Evolutionary conservation across 1,140 invertebrate genomes (phyloP).

Genomic region (Dysdera silvatica): DNA sequence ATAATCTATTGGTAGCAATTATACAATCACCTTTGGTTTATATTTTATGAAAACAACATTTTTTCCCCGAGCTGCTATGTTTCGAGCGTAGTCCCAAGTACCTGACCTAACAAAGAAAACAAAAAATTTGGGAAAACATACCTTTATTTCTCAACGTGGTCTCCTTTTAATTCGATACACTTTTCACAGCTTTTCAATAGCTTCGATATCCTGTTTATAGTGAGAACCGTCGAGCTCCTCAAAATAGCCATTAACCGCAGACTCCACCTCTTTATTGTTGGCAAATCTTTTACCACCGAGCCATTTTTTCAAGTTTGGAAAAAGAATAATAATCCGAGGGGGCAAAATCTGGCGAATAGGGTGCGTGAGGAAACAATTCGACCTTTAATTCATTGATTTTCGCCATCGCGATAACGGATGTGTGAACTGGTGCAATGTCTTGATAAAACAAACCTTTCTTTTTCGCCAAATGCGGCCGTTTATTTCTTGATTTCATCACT

Average conservation of each 20-base stretch:
- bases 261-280: not conserved
- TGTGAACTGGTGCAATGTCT: conserved; percentile 15
- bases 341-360: conserved; percentile 35
- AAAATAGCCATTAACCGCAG: not conserved
- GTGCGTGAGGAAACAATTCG: conserved; percentile 13
- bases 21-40: too few species aligned
- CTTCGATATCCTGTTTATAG: not conserved
- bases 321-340: conserved; percentile 42
- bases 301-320: conserved; percentile 30
- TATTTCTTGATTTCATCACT: not conserved
- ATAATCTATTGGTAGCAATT: too few species aligned
- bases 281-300: not conserved
- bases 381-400: conserved; percentile 4
- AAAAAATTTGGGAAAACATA: not conserved
- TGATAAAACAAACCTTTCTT: conserved; percentile 1
- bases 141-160: conserved; percentile 6
- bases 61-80: too few species aligned
- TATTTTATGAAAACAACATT: too few species aligned
- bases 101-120: not conserved
- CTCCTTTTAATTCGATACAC: not conserved
- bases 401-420: conserved; percentile 3
- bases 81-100: too few species aligned
- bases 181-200: not conserved
- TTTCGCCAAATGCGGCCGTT: not conserved
- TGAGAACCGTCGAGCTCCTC: not conserved